Base-by-base conservation (phyloP, 2,888 invertebrate species). In the Tetranychus piercei region DNA sequence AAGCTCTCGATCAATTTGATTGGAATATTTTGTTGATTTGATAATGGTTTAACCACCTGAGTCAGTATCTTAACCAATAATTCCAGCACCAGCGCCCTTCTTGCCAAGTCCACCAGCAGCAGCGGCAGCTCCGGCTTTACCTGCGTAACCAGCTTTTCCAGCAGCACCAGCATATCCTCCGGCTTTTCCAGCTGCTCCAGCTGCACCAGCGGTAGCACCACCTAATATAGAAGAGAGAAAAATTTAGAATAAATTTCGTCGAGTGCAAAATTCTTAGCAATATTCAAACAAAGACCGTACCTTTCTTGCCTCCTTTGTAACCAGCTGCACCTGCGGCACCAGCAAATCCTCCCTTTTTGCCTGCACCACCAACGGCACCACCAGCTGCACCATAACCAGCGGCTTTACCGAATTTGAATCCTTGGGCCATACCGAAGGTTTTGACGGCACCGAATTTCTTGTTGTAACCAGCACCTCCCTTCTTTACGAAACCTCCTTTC, bases 361-460 rank as follows among this genome's bases (percentile, higher is more conserved):
- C 69, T 20, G 69, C 69, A 11, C 20, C 69, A 20, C 69, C 69
- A 69, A 22, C 69, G 23, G 69, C 69, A 22, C 69, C 69, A 23
- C 69, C 69, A 69, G 69, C 69, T 20, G 69, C 69, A 23, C 69
- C 69, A 69, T 23, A 73, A 73, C 76, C 76, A 55, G 73, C 76
- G 64, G 74, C 76, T 66, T 76, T 76, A 65, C 76, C 76, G 44
- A 76, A 76, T 65, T 76, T 76, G 72, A 76, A 76, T 20, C 76
- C 73, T 69, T 73, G 66, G 66, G 73, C 43, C 18, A 43, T 44
- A 7, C 73, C 73, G 66, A 73, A 73, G n/a, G 73, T 73, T 15
- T 23, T 44, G 9, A 73, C 67, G 11, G 34, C 44, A n/a, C 74
- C 74, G 72, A 72, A 74, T 11, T 73, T 44, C 34, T 74, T 74